phyloP scores from a whole-genome alignment of 2,888 invertebrate genomes.

The Hirtodrosophila histrioides region DNA sequence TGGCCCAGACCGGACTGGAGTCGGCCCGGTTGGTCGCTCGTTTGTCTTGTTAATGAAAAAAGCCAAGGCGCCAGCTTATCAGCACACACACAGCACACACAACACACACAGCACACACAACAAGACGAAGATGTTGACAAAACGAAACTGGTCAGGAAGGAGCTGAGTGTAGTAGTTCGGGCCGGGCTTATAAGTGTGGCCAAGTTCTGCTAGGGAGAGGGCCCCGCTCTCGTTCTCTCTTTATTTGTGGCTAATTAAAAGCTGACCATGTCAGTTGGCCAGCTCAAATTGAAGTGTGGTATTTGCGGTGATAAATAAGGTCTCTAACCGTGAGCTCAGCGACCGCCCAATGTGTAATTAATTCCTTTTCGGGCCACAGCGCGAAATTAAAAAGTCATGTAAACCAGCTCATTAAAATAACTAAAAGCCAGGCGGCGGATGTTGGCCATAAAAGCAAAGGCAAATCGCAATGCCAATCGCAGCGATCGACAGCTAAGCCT shows the following conservation, averaged over 20 bases:
- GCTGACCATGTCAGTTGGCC: slow-evolving; percentile 74
- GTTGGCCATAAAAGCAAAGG: slow-evolving; percentile 59
- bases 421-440: slow-evolving; percentile 62
- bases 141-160: slow-evolving; percentile 53
- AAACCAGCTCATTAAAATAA: slow-evolving; percentile 85
- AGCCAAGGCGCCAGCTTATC: slow-evolving; percentile 83
- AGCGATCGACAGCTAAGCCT: slow-evolving; percentile 55
- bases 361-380: slow-evolving; percentile 82
- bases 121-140: slow-evolving; percentile 61
- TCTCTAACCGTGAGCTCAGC: slow-evolving; percentile 28
- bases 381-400: slow-evolving; percentile 85
- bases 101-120: slow-evolving; percentile 9
- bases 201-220: slow-evolving; percentile 21
- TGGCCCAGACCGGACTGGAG: too few relatives aligned
- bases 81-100: slow-evolving; percentile 31
- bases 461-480: slow-evolving; percentile 22
- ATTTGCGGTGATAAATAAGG: slow-evolving; percentile 69
- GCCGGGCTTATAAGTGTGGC: slow-evolving; percentile 62
- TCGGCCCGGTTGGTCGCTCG: slow-evolving; percentile 43
- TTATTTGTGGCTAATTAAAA: slow-evolving; percentile 63
- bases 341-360: slow-evolving; percentile 85
- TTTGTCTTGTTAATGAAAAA: slow-evolving; percentile 80
- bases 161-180: slow-evolving; percentile 30
- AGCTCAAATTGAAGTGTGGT: slow-evolving; percentile 72
- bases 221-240: background rate